Evolutionary conservation across 2,888 invertebrate genomes (phyloP).

Genomic region (Phyllotreta cruciferae): DNA sequence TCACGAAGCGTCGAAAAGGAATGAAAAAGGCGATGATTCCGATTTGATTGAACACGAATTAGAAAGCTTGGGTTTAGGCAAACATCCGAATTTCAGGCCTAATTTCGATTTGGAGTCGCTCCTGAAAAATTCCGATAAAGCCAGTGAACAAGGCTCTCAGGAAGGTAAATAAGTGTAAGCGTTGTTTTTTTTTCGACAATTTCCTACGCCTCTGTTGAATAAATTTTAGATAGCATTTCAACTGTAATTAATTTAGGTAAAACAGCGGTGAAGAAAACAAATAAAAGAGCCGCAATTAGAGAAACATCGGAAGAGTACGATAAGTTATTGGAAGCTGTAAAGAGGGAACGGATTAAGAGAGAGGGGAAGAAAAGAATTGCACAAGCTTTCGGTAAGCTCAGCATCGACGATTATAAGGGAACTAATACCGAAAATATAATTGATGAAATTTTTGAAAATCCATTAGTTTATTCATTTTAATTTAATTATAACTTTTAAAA

Average conservation of each 20-base stretch:
- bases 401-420: constrained; percentile 31
- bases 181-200: constrained; percentile 10
- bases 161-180: constrained; percentile 26
- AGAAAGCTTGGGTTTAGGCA: constrained; percentile 48
- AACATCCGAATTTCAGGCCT: constrained; percentile 43
- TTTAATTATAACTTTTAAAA: constrained; percentile 13
- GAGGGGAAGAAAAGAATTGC: constrained; percentile 50
- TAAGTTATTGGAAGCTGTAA: constrained; percentile 50
- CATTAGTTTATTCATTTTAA: constrained; percentile 52
- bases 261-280: constrained; percentile 23
- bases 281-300: constrained; percentile 18
- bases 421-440: constrained; percentile 25
- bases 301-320: constrained; percentile 47
- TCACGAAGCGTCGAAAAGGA: constrained; percentile 14
- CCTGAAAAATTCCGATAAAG: constrained; percentile 27
- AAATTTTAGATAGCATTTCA: background rate
- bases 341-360: constrained; percentile 47
- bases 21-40: constrained; percentile 20
- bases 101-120: constrained; percentile 46
- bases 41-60: constrained; percentile 47
- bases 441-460: constrained; percentile 51
- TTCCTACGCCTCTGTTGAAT: constrained; percentile 8
- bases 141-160: constrained; percentile 14
- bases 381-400: constrained; percentile 46
- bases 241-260: background rate